phyloP scores from a whole-genome alignment of 2,888 invertebrate species.

The Andrena bicolor region DNA sequence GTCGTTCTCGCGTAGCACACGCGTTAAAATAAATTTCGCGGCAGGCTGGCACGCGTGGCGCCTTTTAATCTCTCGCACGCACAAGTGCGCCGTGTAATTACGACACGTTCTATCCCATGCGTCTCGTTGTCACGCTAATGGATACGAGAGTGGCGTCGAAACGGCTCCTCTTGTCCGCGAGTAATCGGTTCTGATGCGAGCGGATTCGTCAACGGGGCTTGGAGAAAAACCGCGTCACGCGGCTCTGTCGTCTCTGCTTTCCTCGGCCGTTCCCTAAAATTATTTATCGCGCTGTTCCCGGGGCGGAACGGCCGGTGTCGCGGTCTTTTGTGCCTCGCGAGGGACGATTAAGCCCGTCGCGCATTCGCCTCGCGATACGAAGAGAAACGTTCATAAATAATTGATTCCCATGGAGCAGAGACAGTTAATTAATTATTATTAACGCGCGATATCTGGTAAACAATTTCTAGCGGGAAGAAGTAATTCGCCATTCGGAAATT shows the following conservation, averaged over 20 bases:
- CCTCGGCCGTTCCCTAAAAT: slow-evolving; percentile 2
- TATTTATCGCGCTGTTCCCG: slow-evolving; percentile 5
- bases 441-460: too few relatives aligned
- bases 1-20: too few relatives aligned
- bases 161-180: slow-evolving; percentile 29
- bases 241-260: not conserved
- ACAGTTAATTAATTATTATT: too few relatives aligned
- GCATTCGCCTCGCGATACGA: too few relatives aligned
- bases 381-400: too few relatives aligned
- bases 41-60: slow-evolving; percentile 18
- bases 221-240: not conserved
- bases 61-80: slow-evolving; percentile 56
- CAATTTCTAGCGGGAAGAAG: too few relatives aligned
- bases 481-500: too few relatives aligned
- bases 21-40: slow-evolving; percentile 53
- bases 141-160: slow-evolving; percentile 48
- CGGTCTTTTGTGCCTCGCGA: not conserved
- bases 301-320: not conserved
- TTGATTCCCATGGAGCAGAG: too few relatives aligned
- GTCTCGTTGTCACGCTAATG: slow-evolving; percentile 33
- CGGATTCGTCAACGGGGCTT: slow-evolving; percentile 3
- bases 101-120: slow-evolving; percentile 31
- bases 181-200: slow-evolving; percentile 20
- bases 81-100: slow-evolving; percentile 55
- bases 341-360: not conserved